Percentiles rank a stretch among this genome's conserved stretches.
These are phyloP conservation scores for Zhuqinia jingwanae DNA, from an alignment of 2,888 invertebrate species.

Conservation along the genomic window DNA sequence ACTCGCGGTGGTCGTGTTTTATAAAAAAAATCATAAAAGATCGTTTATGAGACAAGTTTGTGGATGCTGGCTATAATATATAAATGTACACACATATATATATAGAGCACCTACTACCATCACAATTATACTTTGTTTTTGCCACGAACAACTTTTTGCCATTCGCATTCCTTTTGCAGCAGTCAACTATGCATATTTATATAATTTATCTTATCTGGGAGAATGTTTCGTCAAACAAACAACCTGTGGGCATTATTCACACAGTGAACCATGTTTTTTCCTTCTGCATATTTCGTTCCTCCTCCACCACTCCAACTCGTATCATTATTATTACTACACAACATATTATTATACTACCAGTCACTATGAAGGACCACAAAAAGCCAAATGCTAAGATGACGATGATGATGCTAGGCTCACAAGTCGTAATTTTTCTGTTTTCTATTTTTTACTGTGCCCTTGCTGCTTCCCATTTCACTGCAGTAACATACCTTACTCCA, in stretches of 20 bases:
- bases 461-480: slow-evolving; percentile 7
- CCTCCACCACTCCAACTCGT: not conserved
- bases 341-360: too few species aligned
- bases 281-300: not conserved
- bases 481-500: slow-evolving; percentile 4
- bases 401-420: not conserved
- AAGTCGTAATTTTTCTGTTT: slow-evolving; percentile 14
- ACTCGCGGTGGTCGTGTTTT: slow-evolving; percentile 5
- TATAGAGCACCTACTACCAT: too few species aligned
- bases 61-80: not conserved
- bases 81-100: too few species aligned
- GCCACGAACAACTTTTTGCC: slow-evolving; percentile 3
- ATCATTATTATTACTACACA: slow-evolving; percentile 28
- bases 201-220: not conserved
- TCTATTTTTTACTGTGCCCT: slow-evolving; percentile 27
- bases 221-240: slow-evolving; percentile 51
- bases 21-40: slow-evolving; percentile 65
- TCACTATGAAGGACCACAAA: too few species aligned
- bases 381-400: not conserved
- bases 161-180: not conserved
- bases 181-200: not conserved
- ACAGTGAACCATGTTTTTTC: slow-evolving; percentile 48
- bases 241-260: slow-evolving; percentile 71
- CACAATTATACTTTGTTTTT: not conserved
- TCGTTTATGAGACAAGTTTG: slow-evolving; percentile 64